Conservation (phyloP, 1,140 invertebrate species). For the Daktulosphaira vitifoliae region DNA sequence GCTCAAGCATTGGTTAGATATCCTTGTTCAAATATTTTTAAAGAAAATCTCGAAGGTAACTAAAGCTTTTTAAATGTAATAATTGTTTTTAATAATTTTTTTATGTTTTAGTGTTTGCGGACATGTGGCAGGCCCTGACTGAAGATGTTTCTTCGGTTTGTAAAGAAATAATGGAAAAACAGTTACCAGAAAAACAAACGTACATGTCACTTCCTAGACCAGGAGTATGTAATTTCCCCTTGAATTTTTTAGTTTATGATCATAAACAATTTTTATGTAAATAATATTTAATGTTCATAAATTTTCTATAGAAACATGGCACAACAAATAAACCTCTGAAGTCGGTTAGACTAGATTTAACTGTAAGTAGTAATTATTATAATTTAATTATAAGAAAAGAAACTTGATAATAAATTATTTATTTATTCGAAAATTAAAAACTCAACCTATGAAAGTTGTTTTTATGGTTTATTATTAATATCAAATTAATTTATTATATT, state of each 20-base stretch:
- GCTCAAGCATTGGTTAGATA: slow-evolving; percentile 83
- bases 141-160: slow-evolving; percentile 77
- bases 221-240: slow-evolving; percentile 58
- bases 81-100: neutral
- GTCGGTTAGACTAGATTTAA: slow-evolving; percentile 77
- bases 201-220: slow-evolving; percentile 91
- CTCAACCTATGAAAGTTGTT: no score
- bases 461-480: neutral
- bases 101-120: slow-evolving; percentile 68
- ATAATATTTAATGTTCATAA: neutral
- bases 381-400: neutral
- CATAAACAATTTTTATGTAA: neutral
- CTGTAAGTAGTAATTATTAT: slow-evolving; percentile 47
- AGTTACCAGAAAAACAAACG: slow-evolving; percentile 76
- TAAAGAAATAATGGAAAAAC: slow-evolving; percentile 81
- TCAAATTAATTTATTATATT: neutral
- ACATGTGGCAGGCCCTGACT: slow-evolving; percentile 93
- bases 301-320: slow-evolving; percentile 78
- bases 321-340: slow-evolving; percentile 91
- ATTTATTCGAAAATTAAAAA: no score
- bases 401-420: no score
- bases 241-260: neutral
- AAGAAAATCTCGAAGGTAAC: slow-evolving; percentile 92
- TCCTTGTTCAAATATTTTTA: slow-evolving; percentile 87
- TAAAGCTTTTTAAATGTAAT: slow-evolving; percentile 27